Evolutionary conservation across 1,140 invertebrate genomes (phyloP), one percentile per base, ranked within the genome.

Genomic region (Drosophila carrolli): DNA sequence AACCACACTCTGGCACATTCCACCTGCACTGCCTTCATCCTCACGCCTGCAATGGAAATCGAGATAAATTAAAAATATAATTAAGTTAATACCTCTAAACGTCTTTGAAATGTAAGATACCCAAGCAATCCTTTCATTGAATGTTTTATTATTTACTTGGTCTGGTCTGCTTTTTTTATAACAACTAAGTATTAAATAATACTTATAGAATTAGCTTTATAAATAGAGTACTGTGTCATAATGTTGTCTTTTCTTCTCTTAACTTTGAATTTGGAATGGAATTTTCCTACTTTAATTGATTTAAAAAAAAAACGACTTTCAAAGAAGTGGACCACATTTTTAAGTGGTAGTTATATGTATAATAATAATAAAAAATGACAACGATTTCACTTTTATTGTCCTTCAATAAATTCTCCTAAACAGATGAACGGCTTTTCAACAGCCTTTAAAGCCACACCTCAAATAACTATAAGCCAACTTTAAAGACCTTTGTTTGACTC

Each of bases 1-100:
- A n/a, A 97, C 95, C 40, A 95, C 95, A n/a, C 96, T 96, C 1
- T 96, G 95, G 90, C 97, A 97, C 89, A 97, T 95, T 48, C 96
- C 95, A 0, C 93, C 93, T 0, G 93, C 93, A 68, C 75, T 74
- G 53, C 84, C 81, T 56, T 93, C 94, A 55, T 93, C 94, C 19
- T 94, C 93, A 75, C 95, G 94, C 58, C 95, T 95, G 75, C 29
- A 7, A 32, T 19, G 14, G 1, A 14, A 11, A 19, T 6, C 5
- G 9, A 14, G 32, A 48, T 37, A n/a, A 44, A 55, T 29, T 37
- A 47, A 43, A 1, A 5, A 2, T 5, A 4, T 13, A 0, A 32
- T 2, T 40, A 27, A 13, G 10, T 29, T 1, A 1, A 9, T 14
- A 19, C 10, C 6, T 14, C 10, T 38, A 43, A 10, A 16, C 29